Evolutionary conservation across 2,888 invertebrate species (phyloP).

Genomic region (Nomada goodeniana): DNA sequence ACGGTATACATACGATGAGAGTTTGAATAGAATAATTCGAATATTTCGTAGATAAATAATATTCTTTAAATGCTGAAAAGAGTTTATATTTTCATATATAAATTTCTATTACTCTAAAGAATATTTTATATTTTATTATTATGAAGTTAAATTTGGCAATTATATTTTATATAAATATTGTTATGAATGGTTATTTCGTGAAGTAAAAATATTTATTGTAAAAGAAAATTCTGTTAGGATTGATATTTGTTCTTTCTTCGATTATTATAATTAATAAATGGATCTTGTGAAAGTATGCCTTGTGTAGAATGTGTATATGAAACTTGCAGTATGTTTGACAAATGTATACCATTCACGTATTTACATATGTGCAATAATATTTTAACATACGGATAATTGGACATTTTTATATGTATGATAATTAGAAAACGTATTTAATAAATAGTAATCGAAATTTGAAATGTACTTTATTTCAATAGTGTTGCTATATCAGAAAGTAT

Average conservation of each 20-base stretch:
- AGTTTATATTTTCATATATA: background rate
- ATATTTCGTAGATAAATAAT: constrained; percentile 1
- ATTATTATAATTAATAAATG: too few relatives aligned
- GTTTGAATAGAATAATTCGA: background rate
- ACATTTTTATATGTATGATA: background rate
- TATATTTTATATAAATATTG: background rate
- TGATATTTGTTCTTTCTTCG: too few relatives aligned
- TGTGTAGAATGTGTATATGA: background rate
- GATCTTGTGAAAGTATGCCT: background rate
- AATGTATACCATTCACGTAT: background rate
- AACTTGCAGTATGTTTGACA: background rate
- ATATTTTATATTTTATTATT: background rate
- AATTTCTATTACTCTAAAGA: background rate
- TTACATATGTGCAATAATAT: background rate
- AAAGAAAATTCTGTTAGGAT: background rate
- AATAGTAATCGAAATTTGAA: background rate
- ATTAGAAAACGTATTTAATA: background rate
- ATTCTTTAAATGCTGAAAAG: constrained; percentile 5
- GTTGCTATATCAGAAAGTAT: constrained; percentile 43
- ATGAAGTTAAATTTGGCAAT: background rate
- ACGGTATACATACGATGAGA: too few relatives aligned
- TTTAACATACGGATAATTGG: background rate
- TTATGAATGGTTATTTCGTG: background rate
- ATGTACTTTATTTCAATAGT: constrained; percentile 28
- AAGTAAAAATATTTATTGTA: background rate